Evolutionary conservation across 2,888 invertebrate species (phyloP), one percentile per base, ranked within the genome.

Genomic region (Zelleria hepariella): DNA sequence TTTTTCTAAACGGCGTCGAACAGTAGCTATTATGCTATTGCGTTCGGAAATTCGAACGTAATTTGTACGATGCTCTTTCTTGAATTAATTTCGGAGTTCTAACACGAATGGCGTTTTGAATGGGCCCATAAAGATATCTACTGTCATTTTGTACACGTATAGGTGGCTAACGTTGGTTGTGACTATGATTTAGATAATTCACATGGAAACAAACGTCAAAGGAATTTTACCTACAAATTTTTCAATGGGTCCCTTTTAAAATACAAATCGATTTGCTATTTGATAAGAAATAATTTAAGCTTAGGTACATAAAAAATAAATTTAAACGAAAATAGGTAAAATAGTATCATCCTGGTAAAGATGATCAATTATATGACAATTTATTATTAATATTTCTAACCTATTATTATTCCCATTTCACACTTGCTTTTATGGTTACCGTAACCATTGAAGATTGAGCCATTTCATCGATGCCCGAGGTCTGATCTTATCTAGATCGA

Each of bases 381-480:
- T 42, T 10, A 42, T 15, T 32, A 42, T 42, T 15, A 42, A 2
- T 42, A 42, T 42, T 42, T 10, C 15, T 15, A 42, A 42, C 32
- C 15, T 4, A 42, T 2, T 15, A 42, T 42, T 42, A 15, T 42
- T 42, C 32, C 32, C 32, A 42, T 42, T 42, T 42, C 15, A 60
- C 58, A 58, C 61, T 15, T 10, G 15, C 32, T 56, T n/a, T 25
- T 53, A 47, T 56, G 63, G 63, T 49, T 60, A 61, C 62, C 61
- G 7, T 25, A 51, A 54, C 25, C 27, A 49, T 58, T 57, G 65
- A 62, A 73, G 78, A 83, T 83, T 84, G 75, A 84, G 83, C 81
- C 82, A 83, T 84, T 81, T 78, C 78, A 78, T 74, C 81, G 72
- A 65, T 63, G 75, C 77, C 78, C 71, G 74, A 65, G 78, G 77